A percentile compares a stretch with the other conserved stretches of the same genome.
Conservation (phyloP, 2,113 vertebrate species). For the Cyprinodon tularosa region DNA sequence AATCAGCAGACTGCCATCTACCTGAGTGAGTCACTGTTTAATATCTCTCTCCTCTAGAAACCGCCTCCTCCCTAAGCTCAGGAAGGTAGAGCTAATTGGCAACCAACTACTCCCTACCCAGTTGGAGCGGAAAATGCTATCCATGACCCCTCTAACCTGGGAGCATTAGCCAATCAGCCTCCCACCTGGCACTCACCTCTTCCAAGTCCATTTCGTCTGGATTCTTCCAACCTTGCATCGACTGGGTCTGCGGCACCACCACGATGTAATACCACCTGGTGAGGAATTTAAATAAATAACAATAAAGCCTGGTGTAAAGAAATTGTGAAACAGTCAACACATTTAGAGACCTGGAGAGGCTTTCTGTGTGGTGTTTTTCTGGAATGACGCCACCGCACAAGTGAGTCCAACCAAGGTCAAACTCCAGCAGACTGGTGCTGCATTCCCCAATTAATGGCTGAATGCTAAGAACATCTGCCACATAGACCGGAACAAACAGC, state of each 20-base stretch:
- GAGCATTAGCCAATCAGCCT: slow-evolving; percentile 55
- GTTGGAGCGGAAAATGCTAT: slow-evolving; percentile 53
- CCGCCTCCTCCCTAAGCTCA: slow-evolving; percentile 28
- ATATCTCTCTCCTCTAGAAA: slow-evolving; percentile 31
- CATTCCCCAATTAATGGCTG: slow-evolving; percentile 71
- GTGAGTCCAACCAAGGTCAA: slow-evolving; percentile 52
- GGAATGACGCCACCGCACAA: slow-evolving; percentile 43
- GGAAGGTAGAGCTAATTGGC: slow-evolving; percentile 64
- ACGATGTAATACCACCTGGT: slow-evolving; percentile 96
- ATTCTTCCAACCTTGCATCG: slow-evolving; percentile 81
- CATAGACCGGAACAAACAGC: slow-evolving; percentile 66
- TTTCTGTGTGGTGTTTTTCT: slow-evolving; percentile 19
- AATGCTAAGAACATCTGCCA: slow-evolving; percentile 75
- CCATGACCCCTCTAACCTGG: slow-evolving; percentile 43
- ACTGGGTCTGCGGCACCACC: slow-evolving; percentile 87
- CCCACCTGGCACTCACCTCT: slow-evolving; percentile 80
- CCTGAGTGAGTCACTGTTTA: slow-evolving; percentile 54
- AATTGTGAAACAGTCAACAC: slow-evolving; percentile 28
- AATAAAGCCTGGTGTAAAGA: slow-evolving; percentile 43
- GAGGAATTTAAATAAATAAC: slow-evolving; percentile 26
- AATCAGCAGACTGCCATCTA: slow-evolving; percentile 48
- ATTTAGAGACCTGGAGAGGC: slow-evolving; percentile 19
- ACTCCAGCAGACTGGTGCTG: slow-evolving; percentile 59
- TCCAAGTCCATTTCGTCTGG: slow-evolving; percentile 97
- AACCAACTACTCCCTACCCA: slow-evolving; percentile 52